Conservation (phyloP, 2,797 vertebrate species). For the Hippoglossus hippoglossus region DNA sequence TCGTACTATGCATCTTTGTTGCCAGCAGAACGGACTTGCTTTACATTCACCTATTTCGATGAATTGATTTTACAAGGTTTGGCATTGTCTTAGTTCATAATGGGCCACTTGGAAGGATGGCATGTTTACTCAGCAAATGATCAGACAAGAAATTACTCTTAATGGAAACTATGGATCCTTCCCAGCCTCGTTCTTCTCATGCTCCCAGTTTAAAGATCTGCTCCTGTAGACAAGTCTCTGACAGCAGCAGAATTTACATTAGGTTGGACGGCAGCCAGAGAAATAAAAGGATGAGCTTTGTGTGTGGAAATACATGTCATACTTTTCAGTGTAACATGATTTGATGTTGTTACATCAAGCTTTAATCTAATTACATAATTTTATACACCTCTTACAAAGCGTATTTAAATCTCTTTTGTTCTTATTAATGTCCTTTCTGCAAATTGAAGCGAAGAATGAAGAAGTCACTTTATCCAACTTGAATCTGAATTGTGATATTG, state of each 20-base stretch:
- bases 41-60: constrained; percentile 59
- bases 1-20: constrained; percentile 44
- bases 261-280: constrained; percentile 48
- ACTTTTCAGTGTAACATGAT: not conserved
- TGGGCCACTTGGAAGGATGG: constrained; percentile 66
- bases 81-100: constrained; percentile 72
- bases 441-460: too few relatives aligned
- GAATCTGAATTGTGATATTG: too few relatives aligned
- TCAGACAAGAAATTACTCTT: constrained; percentile 76
- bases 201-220: constrained; percentile 52
- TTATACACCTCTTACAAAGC: not conserved
- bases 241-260: constrained; percentile 63
- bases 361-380: not conserved
- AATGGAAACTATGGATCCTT: constrained; percentile 83
- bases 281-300: constrained; percentile 30
- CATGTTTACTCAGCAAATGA: constrained; percentile 83
- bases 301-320: constrained; percentile 16
- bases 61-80: constrained; percentile 72
- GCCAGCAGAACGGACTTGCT: constrained; percentile 42
- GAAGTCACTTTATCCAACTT: too few relatives aligned
- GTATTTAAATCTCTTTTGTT: not conserved
- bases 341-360: not conserved
- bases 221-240: constrained; percentile 51
- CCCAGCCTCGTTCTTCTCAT: constrained; percentile 65
- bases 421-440: too few relatives aligned